These are phyloP conservation scores for Fopius arisanus DNA, from an alignment of 1,140 invertebrate species.

Conservation along the genomic window DNA sequence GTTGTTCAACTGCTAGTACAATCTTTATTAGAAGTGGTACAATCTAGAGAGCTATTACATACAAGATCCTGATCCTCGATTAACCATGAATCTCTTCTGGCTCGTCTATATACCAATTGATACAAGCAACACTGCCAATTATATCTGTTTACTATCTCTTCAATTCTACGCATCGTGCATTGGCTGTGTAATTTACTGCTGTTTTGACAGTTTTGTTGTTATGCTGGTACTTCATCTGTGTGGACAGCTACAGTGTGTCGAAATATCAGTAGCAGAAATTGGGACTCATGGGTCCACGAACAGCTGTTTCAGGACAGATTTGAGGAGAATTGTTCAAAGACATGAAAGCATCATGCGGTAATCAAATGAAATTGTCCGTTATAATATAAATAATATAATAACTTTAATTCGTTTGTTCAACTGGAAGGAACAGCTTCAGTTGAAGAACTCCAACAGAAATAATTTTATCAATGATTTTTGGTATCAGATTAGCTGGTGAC, in stretches of 20 bases:
- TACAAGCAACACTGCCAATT: constrained; percentile 19
- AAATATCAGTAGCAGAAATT: no score
- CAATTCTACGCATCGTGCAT: constrained; percentile 22
- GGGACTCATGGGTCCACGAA: constrained; percentile 26
- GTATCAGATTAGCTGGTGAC: constrained; percentile 40
- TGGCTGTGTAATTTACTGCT: constrained; percentile 20
- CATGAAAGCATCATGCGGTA: constrained; percentile 36
- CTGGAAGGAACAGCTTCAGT: no score
- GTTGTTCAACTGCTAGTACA: background rate
- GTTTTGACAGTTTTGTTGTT: constrained; percentile 33
- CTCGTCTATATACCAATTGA: constrained; percentile 32
- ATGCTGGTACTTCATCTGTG: constrained; percentile 35
- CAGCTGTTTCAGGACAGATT: background rate
- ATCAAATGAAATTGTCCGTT: no score
- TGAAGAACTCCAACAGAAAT: background rate
- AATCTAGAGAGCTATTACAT: constrained; percentile 1
- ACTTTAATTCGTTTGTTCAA: no score
- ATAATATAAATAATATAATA: no score
- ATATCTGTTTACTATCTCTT: background rate
- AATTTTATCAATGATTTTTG: background rate
- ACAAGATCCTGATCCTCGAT: background rate
- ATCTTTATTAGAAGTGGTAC: background rate
- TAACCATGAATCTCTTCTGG: constrained; percentile 25
- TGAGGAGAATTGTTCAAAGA: constrained; percentile 20
- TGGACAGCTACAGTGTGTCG: constrained; percentile 25